Evolutionary conservation across 2,888 invertebrate genomes (phyloP).

Genomic region (Calliopum simillimum): DNA sequence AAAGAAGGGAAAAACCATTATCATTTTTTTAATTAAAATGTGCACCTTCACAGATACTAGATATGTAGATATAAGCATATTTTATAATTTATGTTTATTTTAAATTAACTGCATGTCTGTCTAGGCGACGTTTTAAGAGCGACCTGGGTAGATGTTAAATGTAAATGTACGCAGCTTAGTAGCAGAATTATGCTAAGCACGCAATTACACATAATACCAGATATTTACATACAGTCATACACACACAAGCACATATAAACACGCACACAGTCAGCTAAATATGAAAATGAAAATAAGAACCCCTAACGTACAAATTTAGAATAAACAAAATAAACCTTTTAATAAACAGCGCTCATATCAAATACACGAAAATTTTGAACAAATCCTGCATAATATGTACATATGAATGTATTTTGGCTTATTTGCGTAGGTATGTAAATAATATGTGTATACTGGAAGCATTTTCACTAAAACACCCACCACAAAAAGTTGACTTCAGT

Average conservation of each 20-base stretch:
- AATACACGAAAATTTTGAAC: too few relatives aligned
- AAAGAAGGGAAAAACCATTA: too few relatives aligned
- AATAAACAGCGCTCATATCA: too few relatives aligned
- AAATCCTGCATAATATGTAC: constrained; percentile 3
- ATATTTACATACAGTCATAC: not conserved
- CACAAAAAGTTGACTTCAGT: too few relatives aligned
- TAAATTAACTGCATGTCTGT: not conserved
- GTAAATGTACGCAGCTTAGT: too few relatives aligned
- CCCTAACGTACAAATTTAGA: not conserved
- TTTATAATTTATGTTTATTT: not conserved
- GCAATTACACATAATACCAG: not conserved
- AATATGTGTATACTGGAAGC: too few relatives aligned
- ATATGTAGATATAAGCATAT: too few relatives aligned
- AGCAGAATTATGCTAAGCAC: too few relatives aligned
- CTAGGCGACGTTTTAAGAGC: not conserved
- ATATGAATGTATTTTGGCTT: constrained; percentile 17
- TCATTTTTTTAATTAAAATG: not conserved
- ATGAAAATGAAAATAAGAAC: not conserved
- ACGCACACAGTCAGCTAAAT: too few relatives aligned
- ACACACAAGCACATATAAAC: not conserved
- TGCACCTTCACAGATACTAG: too few relatives aligned
- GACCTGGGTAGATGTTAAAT: not conserved
- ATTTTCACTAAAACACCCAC: too few relatives aligned
- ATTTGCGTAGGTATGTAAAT: not conserved
- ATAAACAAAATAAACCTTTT: too few relatives aligned